Evolutionary conservation across 2,113 vertebrate genomes (phyloP), one percentile per base, ranked within the genome.

Genomic region (Neomonachus schauinslandi): DNA sequence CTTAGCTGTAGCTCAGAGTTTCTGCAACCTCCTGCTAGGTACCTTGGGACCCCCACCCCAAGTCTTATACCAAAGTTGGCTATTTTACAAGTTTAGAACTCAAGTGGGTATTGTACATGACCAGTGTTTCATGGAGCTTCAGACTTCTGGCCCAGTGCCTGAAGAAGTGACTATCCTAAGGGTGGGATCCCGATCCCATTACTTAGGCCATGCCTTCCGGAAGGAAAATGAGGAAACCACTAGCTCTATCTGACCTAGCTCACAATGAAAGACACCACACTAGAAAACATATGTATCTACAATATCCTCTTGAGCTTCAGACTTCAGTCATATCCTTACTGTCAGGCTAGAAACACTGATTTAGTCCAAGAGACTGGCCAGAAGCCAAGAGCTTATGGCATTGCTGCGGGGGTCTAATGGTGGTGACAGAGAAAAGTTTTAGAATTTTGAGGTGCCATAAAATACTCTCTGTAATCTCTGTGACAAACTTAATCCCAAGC

Each of bases 201-300:
- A 46, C 24, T 89, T 79, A 90, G 95, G n/a, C 14, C 69, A 36
- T 0, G 9, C 46, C 65, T 85, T 89, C 89, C 53, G 80, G 61
- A 92, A 92, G 59, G 67, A 95, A 96, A 97, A 95, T 89, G 36
- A 94, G 69, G 53, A 96, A 96, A 61, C 61, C 19, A 90, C 21
- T 74, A 67, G 12, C 53, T 89, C 79, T 82, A 69, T 21, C 24
- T 90, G 65, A 63, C 79, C 12, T 42, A 46, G 26, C 26, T 55
- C 24, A 81, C 88, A 81, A 89, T 81, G 42, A 94, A 94, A 76
- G 63, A 94, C 91, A 79, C 15, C 21, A 91, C 14, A 71, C 2
- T 55, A 72, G 65, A 89, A 95, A 94, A 96, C 21, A 63, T 19
- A 82, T 21, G 84, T 94, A 94, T 95, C 81, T 61, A 84, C 39